These are phyloP conservation scores for Otocyon megalotis DNA, from an alignment of 2,113 vertebrate genomes.

Conservation along the genomic window DNA sequence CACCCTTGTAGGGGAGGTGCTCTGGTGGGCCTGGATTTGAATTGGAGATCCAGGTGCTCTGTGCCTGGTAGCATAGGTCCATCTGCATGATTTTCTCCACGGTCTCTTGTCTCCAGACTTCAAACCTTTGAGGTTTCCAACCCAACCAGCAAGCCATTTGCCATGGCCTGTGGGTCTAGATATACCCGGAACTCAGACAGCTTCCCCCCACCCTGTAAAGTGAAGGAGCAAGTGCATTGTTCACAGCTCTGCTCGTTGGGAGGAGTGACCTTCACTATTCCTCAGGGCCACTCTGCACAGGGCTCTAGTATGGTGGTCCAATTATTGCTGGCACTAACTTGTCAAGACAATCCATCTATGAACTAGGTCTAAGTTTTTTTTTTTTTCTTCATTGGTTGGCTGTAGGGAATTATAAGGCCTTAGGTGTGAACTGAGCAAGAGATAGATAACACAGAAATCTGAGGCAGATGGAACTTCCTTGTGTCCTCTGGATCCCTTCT, in stretches of 20 bases:
- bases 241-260: background rate
- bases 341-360: background rate
- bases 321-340: background rate
- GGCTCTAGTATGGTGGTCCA: background rate
- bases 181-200: background rate
- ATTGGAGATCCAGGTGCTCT: background rate
- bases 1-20: background rate
- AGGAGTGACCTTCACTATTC: background rate
- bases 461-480: background rate
- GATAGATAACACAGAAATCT: background rate
- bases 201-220: background rate
- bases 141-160: background rate
- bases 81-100: background rate
- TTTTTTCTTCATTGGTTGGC: background rate
- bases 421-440: background rate
- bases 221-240: background rate
- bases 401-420: background rate
- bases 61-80: background rate
- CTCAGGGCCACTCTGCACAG: background rate
- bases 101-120: background rate
- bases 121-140: background rate
- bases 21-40: background rate
- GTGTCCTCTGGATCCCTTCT: background rate
- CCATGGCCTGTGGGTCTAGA: background rate
- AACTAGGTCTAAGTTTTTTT: background rate